Evolutionary conservation across 1,140 invertebrate species (phyloP).

Genomic region (Vanessa atalanta): DNA sequence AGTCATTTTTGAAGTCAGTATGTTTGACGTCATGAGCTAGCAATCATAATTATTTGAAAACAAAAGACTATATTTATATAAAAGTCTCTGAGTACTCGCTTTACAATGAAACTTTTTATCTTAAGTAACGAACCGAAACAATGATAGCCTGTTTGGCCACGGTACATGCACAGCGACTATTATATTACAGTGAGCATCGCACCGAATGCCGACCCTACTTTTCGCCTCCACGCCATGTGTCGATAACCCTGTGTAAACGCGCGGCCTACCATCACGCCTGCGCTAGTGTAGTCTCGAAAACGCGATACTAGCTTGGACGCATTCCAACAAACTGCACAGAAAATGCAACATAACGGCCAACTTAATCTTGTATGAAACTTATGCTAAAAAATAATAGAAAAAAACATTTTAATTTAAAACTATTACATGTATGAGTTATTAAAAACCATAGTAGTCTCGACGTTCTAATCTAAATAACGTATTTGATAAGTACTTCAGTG

Average conservation of each 20-base stretch:
- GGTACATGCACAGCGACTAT: constrained; percentile 59
- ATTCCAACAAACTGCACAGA: constrained; percentile 67
- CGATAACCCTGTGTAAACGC: constrained; percentile 76
- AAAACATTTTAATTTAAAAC: no score
- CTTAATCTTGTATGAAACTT: background rate
- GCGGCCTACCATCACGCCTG: constrained; percentile 72
- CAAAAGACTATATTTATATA: background rate
- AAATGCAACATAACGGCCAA: constrained; percentile 50
- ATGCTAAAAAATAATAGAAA: no score
- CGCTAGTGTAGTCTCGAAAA: constrained; percentile 63
- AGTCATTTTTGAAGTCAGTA: constrained; percentile 3
- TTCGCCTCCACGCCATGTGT: constrained; percentile 68
- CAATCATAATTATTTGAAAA: background rate
- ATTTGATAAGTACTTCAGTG: constrained; percentile 53
- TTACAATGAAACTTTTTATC: constrained; percentile 13
- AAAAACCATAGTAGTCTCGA: background rate
- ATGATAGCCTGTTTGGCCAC: constrained; percentile 54
- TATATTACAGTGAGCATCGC: constrained; percentile 31
- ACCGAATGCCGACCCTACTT: constrained; percentile 66
- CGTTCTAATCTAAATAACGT: constrained; percentile 36
- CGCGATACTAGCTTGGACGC: constrained; percentile 67
- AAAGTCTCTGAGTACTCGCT: background rate
- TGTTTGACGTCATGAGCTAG: background rate
- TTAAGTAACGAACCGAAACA: constrained; percentile 68
- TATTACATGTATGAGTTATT: background rate